A percentile compares a stretch with the other conserved stretches of the same genome.
Evolutionary conservation across 1,140 invertebrate species (phyloP).

Genomic region (Micrasema minimum): DNA sequence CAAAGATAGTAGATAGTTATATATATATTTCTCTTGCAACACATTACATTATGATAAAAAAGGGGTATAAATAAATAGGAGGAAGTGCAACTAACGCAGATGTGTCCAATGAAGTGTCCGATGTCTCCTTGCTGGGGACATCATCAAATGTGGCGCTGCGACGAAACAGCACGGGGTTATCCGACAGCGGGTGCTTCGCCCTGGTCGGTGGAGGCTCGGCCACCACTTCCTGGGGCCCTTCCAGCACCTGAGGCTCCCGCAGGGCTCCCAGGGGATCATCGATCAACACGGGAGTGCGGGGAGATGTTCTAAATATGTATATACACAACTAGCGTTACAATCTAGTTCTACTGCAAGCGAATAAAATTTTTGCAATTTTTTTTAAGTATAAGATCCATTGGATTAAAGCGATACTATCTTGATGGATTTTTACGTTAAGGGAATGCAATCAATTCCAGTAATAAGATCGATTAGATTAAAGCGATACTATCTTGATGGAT

Average conservation of each 20-base stretch:
- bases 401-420: background rate
- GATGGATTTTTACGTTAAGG: slow-evolving; percentile 29
- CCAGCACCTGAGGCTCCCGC: slow-evolving; percentile 57
- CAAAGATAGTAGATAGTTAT: too few relatives aligned
- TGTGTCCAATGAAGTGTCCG: slow-evolving; percentile 56
- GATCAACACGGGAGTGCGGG: slow-evolving; percentile 85
- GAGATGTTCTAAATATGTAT: slow-evolving; percentile 67
- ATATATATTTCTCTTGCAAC: too few relatives aligned
- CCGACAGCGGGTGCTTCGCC: slow-evolving; percentile 61
- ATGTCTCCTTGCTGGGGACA: slow-evolving; percentile 65
- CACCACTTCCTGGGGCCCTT: slow-evolving; percentile 41
- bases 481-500: slow-evolving; percentile 19
- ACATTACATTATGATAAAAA: too few relatives aligned
- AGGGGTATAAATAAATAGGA: too few relatives aligned
- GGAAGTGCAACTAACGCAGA: slow-evolving; percentile 57
- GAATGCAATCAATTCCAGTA: background rate
- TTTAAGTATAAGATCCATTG: background rate
- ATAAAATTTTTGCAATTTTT: background rate
- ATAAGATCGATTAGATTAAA: slow-evolving; percentile 4
- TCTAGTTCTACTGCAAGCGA: slow-evolving; percentile 31
- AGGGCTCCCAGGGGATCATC: slow-evolving; percentile 92
- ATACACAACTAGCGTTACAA: slow-evolving; percentile 35
- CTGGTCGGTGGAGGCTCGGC: slow-evolving; percentile 47
- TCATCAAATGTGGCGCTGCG: slow-evolving; percentile 73
- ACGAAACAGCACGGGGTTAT: slow-evolving; percentile 69